Evolutionary conservation across 37 sponge, comb jelly and placozoan genomes (phyloP).

Genomic region (Chondrosia reniformis): DNA sequence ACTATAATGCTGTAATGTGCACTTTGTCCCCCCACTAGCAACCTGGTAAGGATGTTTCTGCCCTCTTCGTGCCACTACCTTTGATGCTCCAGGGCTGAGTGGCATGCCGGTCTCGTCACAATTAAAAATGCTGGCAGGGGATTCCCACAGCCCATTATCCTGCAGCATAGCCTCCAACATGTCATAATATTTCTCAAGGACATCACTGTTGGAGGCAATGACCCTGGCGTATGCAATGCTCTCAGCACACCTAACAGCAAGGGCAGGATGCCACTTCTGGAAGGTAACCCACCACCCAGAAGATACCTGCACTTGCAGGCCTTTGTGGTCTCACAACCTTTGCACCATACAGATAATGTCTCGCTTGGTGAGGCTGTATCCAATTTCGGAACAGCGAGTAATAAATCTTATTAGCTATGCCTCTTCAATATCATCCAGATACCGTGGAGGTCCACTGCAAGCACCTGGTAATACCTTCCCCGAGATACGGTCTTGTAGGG

Average conservation of each 20-base stretch:
- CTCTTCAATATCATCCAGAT: conserved; percentile 36
- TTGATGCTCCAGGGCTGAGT: background rate
- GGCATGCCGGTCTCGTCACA: conserved; percentile 15
- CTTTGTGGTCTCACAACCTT: no score
- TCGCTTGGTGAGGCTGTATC: no score
- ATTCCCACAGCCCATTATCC: background rate
- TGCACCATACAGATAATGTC: no score
- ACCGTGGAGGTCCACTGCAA: background rate
- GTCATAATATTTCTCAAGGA: background rate
- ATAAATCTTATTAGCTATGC: conserved; percentile 19
- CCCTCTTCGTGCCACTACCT: background rate
- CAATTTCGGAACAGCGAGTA: conserved; percentile 32
- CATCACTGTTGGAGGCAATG: background rate
- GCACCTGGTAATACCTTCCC: conserved; percentile 22
- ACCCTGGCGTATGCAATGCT: background rate
- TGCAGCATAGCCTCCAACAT: background rate
- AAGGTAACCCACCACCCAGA: conserved; percentile 24
- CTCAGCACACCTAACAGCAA: background rate
- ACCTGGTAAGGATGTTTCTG: conserved; percentile 1
- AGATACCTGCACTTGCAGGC: no score
- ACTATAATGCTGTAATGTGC: conserved; percentile 26
- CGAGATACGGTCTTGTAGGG: conserved; percentile 16
- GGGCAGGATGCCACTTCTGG: background rate
- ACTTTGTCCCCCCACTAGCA: background rate
- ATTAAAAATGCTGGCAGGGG: background rate